Evolutionary conservation across 2,888 invertebrate genomes (phyloP), one percentile per base, ranked within the genome.

Genomic region (Eupithecia pulchellata): DNA sequence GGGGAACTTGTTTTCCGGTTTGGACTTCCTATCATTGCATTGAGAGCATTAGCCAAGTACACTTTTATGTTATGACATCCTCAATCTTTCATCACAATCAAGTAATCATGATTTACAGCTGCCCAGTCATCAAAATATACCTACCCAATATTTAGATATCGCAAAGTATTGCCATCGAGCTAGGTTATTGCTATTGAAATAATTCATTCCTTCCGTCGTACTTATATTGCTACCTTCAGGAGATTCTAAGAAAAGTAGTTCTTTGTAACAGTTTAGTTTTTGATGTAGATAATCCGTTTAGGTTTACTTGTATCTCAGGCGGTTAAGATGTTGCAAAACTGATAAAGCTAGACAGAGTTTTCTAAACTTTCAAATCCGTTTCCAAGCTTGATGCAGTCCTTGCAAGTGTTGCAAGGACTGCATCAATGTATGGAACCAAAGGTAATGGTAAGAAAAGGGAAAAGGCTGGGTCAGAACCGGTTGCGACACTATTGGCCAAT

Each of bases 401-500:
- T 30, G 55, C 27, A 60, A 52, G 30, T 66, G 64, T 55, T 57
- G 52, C 34, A 66, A 66, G 47, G 42, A 62, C 58, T 66, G 64
- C 67, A 64, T 42, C 66, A 68, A 52, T 30, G 30, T 58, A 30
- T 60, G 30, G n/a, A 60, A 60, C 58, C 32, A 30, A 60, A 60
- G 30, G 30, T 60, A 32, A 60, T 20, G n/a, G n/a, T 30, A 25
- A 52, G 70, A 70, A 77, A 75, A 77, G 74, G 76, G 76, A 77
- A 74, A 76, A 75, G 70, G 72, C 67, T 74, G 64, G 76, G 74
- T 66, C 63, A 60, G 58, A 76, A 77, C 78, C 75, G 78, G 78
- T 77, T 77, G 64, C 76, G 20, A 42, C 68, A 68, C 60, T 25
- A 64, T 77, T 75, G 69, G 74, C 79, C 77, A 80, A 82, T 83